These are phyloP conservation scores for Pollenia labialis DNA, from an alignment of 2,888 invertebrate genomes.

Conservation along the genomic window DNA sequence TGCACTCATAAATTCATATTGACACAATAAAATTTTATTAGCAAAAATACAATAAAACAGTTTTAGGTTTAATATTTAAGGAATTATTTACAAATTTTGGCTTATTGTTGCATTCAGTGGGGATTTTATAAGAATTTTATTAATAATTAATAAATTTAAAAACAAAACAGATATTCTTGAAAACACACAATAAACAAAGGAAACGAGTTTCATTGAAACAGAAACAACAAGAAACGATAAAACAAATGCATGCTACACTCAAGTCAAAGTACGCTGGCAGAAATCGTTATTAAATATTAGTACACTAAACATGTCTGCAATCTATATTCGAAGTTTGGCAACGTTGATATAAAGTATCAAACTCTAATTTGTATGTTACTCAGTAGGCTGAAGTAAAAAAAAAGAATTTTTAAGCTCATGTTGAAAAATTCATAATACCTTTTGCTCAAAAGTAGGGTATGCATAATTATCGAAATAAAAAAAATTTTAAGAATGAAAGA, in stretches of 20 bases:
- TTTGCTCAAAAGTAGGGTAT: constrained; percentile 6
- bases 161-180: background rate
- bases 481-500: background rate
- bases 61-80: background rate
- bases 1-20: background rate
- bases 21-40: background rate
- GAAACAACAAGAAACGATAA: background rate
- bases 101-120: background rate
- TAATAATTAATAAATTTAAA: background rate
- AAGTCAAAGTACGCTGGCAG: too few relatives aligned
- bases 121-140: background rate
- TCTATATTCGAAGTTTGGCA: too few relatives aligned
- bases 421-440: background rate
- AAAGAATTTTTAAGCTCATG: too few relatives aligned
- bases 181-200: background rate
- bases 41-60: background rate
- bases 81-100: background rate
- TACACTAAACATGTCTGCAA: too few relatives aligned
- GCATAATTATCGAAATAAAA: background rate
- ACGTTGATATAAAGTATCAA: too few relatives aligned
- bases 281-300: too few relatives aligned
- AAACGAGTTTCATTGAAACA: background rate
- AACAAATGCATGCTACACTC: background rate
- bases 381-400: too few relatives aligned
- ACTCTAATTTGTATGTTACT: too few relatives aligned